Evolutionary conservation across 2,797 vertebrate genomes (phyloP).

Genomic region (Scleropages formosus): DNA sequence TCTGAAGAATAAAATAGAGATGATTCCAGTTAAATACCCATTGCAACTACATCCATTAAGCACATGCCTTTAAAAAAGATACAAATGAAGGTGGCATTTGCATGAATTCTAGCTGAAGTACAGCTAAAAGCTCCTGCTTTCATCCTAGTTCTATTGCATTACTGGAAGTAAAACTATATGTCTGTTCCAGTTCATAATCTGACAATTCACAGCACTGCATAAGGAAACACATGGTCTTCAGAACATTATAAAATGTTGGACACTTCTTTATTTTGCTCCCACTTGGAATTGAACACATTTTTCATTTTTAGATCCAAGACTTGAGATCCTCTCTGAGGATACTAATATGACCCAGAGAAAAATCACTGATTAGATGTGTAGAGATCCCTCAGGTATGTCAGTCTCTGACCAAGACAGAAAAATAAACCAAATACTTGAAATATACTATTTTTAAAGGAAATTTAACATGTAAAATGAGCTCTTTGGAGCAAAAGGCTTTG

Average conservation of each 20-base stretch:
- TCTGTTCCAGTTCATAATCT: neutral
- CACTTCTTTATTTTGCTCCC: neutral
- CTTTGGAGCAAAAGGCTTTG: too few relatives aligned
- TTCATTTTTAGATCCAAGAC: slow-evolving; percentile 3
- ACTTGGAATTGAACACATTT: neutral
- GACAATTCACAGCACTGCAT: neutral
- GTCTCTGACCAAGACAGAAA: too few relatives aligned
- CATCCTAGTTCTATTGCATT: neutral
- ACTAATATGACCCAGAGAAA: neutral
- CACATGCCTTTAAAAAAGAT: too few relatives aligned
- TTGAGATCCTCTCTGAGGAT: neutral
- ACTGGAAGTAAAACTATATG: neutral
- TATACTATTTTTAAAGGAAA: too few relatives aligned
- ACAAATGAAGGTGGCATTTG: neutral
- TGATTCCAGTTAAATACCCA: too few relatives aligned
- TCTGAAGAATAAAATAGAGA: too few relatives aligned
- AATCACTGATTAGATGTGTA: neutral
- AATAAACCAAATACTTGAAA: too few relatives aligned
- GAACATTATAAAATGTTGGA: neutral
- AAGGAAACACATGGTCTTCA: neutral
- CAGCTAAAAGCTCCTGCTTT: neutral
- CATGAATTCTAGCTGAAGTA: neutral
- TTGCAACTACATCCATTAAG: too few relatives aligned
- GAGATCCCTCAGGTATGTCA: too few relatives aligned
- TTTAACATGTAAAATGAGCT: too few relatives aligned